Evolutionary conservation across 2,113 vertebrate species (phyloP).

Genomic region (Eudorcas thomsonii): DNA sequence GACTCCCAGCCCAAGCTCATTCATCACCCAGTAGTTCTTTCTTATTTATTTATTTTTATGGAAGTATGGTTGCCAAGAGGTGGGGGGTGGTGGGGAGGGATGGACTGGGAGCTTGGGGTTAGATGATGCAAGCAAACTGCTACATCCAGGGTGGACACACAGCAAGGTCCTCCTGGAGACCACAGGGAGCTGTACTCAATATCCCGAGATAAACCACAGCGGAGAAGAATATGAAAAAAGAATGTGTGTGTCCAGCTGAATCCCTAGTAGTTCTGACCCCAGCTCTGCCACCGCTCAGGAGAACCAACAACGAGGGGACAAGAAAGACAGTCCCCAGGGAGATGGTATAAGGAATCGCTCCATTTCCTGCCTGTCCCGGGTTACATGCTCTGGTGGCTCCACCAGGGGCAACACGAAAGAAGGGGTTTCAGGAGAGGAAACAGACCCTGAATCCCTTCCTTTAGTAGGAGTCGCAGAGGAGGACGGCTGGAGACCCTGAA

Average conservation of each 20-base stretch:
- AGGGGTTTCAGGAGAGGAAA: not conserved
- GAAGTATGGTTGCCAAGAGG: not conserved
- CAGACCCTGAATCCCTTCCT: no score
- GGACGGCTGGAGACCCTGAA: rapidly evolving
- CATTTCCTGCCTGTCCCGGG: rapidly evolving
- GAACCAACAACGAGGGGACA: not conserved
- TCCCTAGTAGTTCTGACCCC: not conserved
- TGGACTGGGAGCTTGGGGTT: not conserved
- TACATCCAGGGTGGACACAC: rapidly evolving
- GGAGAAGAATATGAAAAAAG: rapidly evolving
- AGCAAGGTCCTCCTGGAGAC: not conserved
- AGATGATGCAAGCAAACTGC: not conserved
- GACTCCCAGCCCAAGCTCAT: no score
- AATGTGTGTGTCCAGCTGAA: not conserved
- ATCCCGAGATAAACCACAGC: not conserved
- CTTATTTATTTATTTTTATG: not conserved
- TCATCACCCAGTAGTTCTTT: not conserved
- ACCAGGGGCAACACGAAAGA: not conserved
- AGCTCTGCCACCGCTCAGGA: not conserved
- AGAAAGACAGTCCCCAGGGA: not conserved
- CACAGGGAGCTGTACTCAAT: rapidly evolving
- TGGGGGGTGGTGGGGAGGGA: not conserved
- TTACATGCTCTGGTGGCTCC: rapidly evolving
- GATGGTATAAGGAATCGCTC: not conserved
- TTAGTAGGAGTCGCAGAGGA: not conserved